Percentiles rank a stretch among this genome's conserved stretches.
phyloP scores from a whole-genome alignment of 1,140 invertebrate species.

The Pseudomyrmex cubaensis region DNA sequence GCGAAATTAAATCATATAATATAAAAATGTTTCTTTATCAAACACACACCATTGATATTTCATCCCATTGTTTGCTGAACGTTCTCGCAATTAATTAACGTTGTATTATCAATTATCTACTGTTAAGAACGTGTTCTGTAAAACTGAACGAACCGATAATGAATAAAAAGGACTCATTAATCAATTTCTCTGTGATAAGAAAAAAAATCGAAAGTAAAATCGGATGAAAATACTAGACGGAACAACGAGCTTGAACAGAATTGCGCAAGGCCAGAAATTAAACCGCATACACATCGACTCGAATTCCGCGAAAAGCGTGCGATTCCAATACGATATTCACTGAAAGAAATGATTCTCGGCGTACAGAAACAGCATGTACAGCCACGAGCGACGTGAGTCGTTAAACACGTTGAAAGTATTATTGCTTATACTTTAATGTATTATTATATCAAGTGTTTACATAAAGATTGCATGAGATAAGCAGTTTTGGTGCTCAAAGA shows the following conservation, averaged over 20 bases:
- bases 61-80: background rate
- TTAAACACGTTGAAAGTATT: slow-evolving; percentile 83
- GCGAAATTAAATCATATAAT: background rate
- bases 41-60: background rate
- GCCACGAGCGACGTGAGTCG: slow-evolving; percentile 43
- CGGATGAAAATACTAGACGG: background rate
- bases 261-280: background rate
- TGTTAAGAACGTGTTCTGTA: background rate
- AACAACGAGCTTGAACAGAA: slow-evolving; percentile 23
- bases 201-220: background rate
- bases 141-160: background rate
- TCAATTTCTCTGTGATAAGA: background rate
- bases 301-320: slow-evolving; percentile 28
- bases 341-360: slow-evolving; percentile 3
- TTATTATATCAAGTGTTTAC: slow-evolving; percentile 76
- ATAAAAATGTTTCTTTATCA: background rate
- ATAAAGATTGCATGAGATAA: slow-evolving; percentile 71
- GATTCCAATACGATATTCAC: slow-evolving; percentile 24
- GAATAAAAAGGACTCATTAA: background rate
- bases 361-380: background rate
- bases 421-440: slow-evolving; percentile 80
- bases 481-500: slow-evolving; percentile 66
- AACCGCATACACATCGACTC: background rate
- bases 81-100: background rate
- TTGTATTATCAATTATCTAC: too few relatives aligned